These are phyloP conservation scores for Merluccius polli DNA, from an alignment of 2,797 vertebrate genomes.

Conservation along the genomic window DNA sequence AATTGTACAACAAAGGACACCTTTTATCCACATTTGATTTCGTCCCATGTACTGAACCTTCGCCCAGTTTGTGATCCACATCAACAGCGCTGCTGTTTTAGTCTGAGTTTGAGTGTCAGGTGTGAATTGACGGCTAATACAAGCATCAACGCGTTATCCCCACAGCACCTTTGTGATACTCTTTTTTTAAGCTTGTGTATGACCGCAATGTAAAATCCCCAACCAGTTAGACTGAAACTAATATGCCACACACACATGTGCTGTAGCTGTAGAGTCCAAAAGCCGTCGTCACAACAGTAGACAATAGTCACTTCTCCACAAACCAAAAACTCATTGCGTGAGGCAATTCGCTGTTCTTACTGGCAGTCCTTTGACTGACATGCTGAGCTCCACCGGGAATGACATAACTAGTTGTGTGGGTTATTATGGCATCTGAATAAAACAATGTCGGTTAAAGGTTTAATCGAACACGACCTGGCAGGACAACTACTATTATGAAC, in stretches of 20 bases:
- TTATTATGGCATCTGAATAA: neutral
- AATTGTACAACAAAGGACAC: conserved; percentile 2
- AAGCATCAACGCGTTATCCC: neutral
- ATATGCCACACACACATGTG: neutral
- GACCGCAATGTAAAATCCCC: neutral
- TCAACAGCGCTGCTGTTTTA: neutral
- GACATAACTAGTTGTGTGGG: neutral
- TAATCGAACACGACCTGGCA: neutral
- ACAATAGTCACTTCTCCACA: neutral
- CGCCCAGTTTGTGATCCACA: neutral
- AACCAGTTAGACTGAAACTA: neutral
- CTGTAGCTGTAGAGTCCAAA: neutral
- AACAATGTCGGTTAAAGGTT: neutral
- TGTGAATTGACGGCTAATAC: neutral
- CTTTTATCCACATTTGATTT: neutral
- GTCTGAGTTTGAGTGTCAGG: neutral
- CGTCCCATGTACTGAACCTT: neutral
- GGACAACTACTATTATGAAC: neutral
- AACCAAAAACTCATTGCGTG: neutral
- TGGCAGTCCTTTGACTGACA: neutral
- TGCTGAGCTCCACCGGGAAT: neutral
- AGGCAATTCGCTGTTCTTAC: no score
- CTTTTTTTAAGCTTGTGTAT: no score
- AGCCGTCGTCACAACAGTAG: neutral
- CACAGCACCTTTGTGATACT: no score